Percentiles rank a stretch among this genome's conserved stretches.
These are phyloP conservation scores for Caenorhabditis afra DNA, from an alignment of 2,888 invertebrate species.

Conservation along the genomic window DNA sequence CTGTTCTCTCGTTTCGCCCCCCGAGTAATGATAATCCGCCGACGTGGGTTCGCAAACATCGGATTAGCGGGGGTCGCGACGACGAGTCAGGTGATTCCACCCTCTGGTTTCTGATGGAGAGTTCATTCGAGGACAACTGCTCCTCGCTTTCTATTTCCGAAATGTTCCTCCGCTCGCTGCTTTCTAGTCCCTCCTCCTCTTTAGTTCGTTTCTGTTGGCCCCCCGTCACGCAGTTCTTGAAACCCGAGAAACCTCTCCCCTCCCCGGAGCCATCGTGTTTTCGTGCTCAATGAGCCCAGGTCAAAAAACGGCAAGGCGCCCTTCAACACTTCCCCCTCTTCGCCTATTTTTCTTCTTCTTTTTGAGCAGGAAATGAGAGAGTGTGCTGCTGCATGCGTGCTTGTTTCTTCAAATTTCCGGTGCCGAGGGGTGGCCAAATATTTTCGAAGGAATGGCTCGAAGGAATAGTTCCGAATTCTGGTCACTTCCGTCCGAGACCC, in stretches of 20 bases:
- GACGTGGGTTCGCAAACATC: conserved; percentile 46
- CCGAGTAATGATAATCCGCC: conserved; percentile 28
- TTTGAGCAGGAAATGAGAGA: conserved; percentile 38
- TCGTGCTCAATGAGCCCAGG: conserved; percentile 35
- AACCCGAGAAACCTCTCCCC: conserved; percentile 31
- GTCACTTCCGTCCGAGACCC: no score
- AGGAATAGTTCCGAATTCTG: background rate
- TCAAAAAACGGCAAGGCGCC: conserved; percentile 34
- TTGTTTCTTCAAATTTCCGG: conserved; percentile 29
- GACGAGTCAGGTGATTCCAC: conserved; percentile 42
- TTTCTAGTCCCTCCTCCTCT: background rate
- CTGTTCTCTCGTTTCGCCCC: conserved; percentile 7
- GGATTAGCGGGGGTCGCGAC: conserved; percentile 44
- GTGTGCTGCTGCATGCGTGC: conserved; percentile 3
- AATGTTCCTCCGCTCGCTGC: background rate
- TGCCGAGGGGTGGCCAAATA: conserved; percentile 6
- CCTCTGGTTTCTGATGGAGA: conserved; percentile 37
- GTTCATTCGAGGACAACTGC: background rate
- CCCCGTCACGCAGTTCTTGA: conserved; percentile 8
- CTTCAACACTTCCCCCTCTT: background rate
- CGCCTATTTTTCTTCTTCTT: background rate
- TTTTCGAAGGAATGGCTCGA: conserved; percentile 8
- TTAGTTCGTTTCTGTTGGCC: background rate
- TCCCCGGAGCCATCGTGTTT: conserved; percentile 6
- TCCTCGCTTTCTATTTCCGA: background rate